Percentiles rank a stretch among this genome's conserved stretches.
These are phyloP conservation scores for Coranthus polyacanthus DNA, from an alignment of 2,797 vertebrate genomes.

Conservation along the genomic window DNA sequence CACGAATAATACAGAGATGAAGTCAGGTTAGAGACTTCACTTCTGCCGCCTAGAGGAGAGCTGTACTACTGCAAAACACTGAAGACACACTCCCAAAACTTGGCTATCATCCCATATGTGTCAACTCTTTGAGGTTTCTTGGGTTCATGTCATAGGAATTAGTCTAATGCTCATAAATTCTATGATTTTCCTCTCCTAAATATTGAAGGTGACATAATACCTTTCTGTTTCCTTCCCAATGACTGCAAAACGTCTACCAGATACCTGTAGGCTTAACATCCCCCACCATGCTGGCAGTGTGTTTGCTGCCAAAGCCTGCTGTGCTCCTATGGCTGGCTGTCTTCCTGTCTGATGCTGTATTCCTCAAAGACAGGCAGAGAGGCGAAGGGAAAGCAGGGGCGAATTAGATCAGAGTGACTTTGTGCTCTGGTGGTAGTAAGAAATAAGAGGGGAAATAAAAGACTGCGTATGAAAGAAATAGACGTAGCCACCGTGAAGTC, in stretches of 20 bases:
- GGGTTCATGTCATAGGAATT: constrained; percentile 9
- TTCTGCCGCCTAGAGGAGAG: constrained; percentile 4
- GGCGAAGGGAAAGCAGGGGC: background rate
- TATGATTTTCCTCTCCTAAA: background rate
- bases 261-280: background rate
- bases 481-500: too few species aligned
- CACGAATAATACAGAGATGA: background rate
- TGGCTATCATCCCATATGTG: background rate
- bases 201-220: constrained; percentile 7
- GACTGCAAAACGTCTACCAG: background rate
- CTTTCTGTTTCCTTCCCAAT: background rate
- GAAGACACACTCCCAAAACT: background rate
- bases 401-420: background rate
- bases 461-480: background rate
- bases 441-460: background rate
- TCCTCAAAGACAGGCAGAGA: background rate
- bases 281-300: background rate
- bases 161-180: background rate
- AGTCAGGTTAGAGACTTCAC: background rate
- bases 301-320: constrained; percentile 14
- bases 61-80: background rate
- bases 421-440: too few species aligned
- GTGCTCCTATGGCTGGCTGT: constrained; percentile 19
- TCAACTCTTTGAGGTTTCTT: background rate
- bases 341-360: constrained; percentile 17